Percentiles rank a stretch among this genome's conserved stretches.
Conservation (phyloP, 2,113 vertebrate genomes). For the Phocoena phocoena region DNA sequence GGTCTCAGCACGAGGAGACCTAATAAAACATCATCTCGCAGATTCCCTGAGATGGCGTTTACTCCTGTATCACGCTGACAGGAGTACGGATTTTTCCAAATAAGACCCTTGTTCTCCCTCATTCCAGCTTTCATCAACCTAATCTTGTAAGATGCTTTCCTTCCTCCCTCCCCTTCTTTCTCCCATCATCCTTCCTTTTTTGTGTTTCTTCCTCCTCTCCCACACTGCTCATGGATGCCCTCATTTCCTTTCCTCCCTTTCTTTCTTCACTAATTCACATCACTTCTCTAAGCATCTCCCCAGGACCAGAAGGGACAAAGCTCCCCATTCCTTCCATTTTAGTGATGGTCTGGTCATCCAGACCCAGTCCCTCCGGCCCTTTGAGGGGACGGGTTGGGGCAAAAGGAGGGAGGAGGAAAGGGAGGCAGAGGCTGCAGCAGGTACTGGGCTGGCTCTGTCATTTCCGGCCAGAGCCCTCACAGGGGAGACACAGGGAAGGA, state of each 20-base stretch:
- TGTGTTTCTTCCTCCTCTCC: not conserved
- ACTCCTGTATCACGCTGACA: constrained; percentile 21
- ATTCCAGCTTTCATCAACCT: constrained; percentile 46
- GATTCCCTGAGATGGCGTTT: not conserved
- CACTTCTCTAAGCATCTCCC: not conserved
- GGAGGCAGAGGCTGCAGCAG: not conserved
- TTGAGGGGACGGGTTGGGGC: not conserved
- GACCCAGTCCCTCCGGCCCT: not conserved
- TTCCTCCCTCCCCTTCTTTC: not conserved
- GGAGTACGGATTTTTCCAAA: constrained; percentile 48
- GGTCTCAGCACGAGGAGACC: constrained; percentile 37
- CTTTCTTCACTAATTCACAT: not conserved
- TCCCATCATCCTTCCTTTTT: not conserved
- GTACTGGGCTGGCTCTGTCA: not conserved
- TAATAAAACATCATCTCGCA: constrained; percentile 1
- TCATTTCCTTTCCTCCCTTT: not conserved
- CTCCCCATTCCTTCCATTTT: not conserved
- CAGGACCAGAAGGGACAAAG: not conserved
- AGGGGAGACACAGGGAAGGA: not conserved
- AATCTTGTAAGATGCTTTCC: not conserved
- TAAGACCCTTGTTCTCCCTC: constrained; percentile 48
- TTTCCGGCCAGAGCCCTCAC: not conserved
- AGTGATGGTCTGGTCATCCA: not conserved
- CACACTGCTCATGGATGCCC: not conserved
- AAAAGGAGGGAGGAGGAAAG: not conserved